Percentiles rank a stretch among this genome's conserved stretches.
Conservation (phyloP, 2,797 vertebrate species). For the Spinus pinus region DNA sequence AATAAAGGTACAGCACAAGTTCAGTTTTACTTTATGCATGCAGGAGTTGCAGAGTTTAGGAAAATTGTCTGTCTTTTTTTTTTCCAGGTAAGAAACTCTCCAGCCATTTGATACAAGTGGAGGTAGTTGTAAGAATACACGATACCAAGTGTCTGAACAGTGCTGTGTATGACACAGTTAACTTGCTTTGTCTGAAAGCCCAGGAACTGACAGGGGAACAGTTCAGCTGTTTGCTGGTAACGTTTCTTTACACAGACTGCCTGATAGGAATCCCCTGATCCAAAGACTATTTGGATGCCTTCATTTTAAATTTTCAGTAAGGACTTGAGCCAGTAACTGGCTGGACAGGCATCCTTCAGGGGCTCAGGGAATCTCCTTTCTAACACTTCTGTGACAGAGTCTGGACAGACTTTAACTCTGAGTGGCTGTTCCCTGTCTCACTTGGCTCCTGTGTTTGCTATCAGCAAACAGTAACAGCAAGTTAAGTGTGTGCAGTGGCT, state of each 20-base stretch:
- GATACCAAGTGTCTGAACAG: background rate
- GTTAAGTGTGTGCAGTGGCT: slow-evolving; percentile 4
- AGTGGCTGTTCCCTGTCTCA: background rate
- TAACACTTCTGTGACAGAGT: background rate
- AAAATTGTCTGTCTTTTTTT: background rate
- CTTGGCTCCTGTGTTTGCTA: background rate
- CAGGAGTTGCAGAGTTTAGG: background rate
- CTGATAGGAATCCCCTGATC: background rate
- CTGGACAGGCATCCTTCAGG: background rate
- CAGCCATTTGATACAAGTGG: slow-evolving; percentile 42
- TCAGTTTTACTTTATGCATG: slow-evolving; percentile 37
- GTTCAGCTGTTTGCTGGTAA: background rate
- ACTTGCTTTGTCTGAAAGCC: background rate
- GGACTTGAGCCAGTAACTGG: background rate
- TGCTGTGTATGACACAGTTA: background rate
- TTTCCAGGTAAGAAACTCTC: slow-evolving; percentile 11
- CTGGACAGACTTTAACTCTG: background rate
- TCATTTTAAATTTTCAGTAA: background rate
- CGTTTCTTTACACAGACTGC: background rate
- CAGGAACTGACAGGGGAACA: background rate
- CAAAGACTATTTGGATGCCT: background rate
- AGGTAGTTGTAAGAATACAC: background rate
- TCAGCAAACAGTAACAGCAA: background rate
- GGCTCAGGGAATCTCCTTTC: background rate
- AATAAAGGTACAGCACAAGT: background rate